Percentiles rank a stretch among this genome's conserved stretches.
phyloP scores from a whole-genome alignment of 2,797 vertebrate species.

The Myotis findleyi region DNA sequence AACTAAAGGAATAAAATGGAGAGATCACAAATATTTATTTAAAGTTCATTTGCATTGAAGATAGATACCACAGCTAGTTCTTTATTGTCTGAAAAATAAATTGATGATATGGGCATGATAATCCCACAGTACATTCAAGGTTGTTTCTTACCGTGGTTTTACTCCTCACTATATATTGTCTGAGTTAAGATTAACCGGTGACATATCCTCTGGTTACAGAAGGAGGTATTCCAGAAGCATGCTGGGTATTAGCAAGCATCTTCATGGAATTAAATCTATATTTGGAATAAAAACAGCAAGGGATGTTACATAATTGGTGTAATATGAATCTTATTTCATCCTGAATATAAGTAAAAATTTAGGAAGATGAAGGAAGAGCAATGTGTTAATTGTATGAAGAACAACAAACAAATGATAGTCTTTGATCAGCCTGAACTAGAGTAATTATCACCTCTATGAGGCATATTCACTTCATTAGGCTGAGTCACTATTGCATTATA shows the following conservation, averaged over 20 bases:
- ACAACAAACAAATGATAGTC: background rate
- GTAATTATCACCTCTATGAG: background rate
- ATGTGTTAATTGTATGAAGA: slow-evolving; percentile 3
- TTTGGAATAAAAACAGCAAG: slow-evolving; percentile 40
- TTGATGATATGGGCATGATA: background rate
- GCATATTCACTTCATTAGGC: fast-evolving
- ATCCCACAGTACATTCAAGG: background rate
- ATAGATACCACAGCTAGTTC: background rate
- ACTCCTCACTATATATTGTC: background rate
- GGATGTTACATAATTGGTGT: slow-evolving; percentile 23
- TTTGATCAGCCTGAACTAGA: background rate
- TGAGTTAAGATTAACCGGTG: background rate
- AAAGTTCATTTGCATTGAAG: slow-evolving; percentile 6
- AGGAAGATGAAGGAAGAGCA: background rate
- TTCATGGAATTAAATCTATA: slow-evolving; percentile 28
- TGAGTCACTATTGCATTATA: background rate
- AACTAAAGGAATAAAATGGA: slow-evolving; percentile 37
- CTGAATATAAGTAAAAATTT: slow-evolving; percentile 53
- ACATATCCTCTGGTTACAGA: background rate
- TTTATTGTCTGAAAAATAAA: background rate
- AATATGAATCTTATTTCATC: slow-evolving; percentile 7
- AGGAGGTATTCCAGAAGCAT: slow-evolving; percentile 45
- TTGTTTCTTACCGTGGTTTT: slow-evolving; percentile 1
- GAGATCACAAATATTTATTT: background rate
- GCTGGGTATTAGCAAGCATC: background rate